These are phyloP conservation scores for Hypsopygia costalis DNA, from an alignment of 2,888 invertebrate genomes.

Conservation along the genomic window DNA sequence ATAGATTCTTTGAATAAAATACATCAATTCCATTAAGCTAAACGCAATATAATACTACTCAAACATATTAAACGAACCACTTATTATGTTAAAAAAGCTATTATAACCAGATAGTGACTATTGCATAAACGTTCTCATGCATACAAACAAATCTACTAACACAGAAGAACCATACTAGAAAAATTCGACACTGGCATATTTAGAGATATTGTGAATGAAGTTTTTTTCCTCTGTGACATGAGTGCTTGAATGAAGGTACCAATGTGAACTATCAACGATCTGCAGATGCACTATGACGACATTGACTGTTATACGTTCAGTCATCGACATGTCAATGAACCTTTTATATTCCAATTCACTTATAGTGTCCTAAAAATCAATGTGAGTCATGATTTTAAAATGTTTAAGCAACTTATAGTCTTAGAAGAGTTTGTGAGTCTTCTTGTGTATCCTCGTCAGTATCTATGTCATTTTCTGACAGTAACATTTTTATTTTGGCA, in stretches of 20 bases:
- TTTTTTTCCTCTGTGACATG: slow-evolving; percentile 18
- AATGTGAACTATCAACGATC: slow-evolving; percentile 21
- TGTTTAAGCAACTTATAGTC: slow-evolving; percentile 13
- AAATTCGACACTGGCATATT: slow-evolving; percentile 2
- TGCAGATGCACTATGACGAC: slow-evolving; percentile 39
- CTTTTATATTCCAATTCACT: slow-evolving; percentile 49
- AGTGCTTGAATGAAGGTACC: slow-evolving; percentile 8
- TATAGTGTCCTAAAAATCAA: slow-evolving; percentile 32
- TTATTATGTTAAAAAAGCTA: slow-evolving; percentile 29
- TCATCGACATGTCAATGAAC: slow-evolving; percentile 62
- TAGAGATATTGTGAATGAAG: slow-evolving; percentile 1
- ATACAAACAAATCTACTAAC: slow-evolving; percentile 7
- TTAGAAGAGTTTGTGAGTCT: too few relatives aligned
- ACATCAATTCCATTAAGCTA: too few relatives aligned
- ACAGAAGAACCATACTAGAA: slow-evolving; percentile 1
- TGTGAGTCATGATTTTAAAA: slow-evolving; percentile 21
- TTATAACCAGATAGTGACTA: slow-evolving; percentile 31
- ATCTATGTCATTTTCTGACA: too few relatives aligned
- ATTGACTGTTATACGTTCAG: slow-evolving; percentile 51
- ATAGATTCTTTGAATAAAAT: too few relatives aligned
- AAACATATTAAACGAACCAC: slow-evolving; percentile 20
- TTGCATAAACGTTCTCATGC: slow-evolving; percentile 27
- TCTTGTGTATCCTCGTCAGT: too few relatives aligned
- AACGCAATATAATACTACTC: too few relatives aligned
- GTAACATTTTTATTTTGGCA: too few relatives aligned